These are phyloP conservation scores for Molothrus ater DNA, from an alignment of 2,797 vertebrate genomes.

Conservation along the genomic window DNA sequence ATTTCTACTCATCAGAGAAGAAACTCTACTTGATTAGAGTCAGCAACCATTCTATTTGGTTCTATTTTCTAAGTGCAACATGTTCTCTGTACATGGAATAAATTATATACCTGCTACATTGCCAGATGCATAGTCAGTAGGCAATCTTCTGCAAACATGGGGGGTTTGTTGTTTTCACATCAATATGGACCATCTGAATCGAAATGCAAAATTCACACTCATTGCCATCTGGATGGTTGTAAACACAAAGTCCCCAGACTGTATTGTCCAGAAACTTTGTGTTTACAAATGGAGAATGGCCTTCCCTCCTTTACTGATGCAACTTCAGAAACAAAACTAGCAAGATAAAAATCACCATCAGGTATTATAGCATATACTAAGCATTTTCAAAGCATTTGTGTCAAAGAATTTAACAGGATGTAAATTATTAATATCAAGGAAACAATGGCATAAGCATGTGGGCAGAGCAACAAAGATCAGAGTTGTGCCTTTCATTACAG, in stretches of 20 bases:
- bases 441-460: neutral
- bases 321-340: neutral
- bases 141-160: neutral
- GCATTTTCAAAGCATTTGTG: neutral
- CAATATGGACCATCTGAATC: neutral
- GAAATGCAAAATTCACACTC: constrained; percentile 34
- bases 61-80: neutral
- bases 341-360: neutral
- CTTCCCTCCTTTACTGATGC: neutral
- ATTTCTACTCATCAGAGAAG: neutral
- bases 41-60: neutral
- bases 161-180: neutral
- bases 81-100: neutral
- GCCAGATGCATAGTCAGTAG: neutral
- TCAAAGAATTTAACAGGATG: neutral
- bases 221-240: constrained; percentile 12
- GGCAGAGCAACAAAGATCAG: neutral
- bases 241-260: neutral
- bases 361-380: neutral
- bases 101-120: neutral
- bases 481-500: neutral
- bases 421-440: neutral
- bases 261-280: neutral
- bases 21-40: neutral
- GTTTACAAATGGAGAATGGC: neutral